Evolutionary conservation across 37 sponge, comb jelly and placozoan species (phyloP).

Genomic region (Amphimedon queenslandica): DNA sequence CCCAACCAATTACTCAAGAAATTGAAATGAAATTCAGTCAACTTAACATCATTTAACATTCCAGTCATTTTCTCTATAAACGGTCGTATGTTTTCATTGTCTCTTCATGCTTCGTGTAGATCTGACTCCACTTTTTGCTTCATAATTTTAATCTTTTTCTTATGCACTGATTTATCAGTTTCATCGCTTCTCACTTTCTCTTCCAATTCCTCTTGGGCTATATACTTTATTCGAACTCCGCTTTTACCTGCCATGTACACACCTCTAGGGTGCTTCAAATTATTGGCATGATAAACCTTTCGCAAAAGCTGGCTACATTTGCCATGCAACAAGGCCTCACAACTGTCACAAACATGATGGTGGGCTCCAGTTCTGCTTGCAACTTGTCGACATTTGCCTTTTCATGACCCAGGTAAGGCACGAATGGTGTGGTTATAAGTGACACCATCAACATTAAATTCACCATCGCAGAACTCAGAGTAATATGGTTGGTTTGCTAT

Average conservation of each 20-base stretch:
- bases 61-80: background rate
- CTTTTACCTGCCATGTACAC: too few relatives aligned
- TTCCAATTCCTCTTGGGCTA: too few relatives aligned
- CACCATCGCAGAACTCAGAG: background rate
- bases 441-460: background rate
- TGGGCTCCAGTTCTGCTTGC: background rate
- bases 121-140: background rate
- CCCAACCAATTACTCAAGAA: slow-evolving; percentile 20
- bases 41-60: background rate
- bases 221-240: too few relatives aligned
- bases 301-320: slow-evolving; percentile 1
- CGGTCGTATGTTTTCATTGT: background rate
- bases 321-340: slow-evolving; percentile 1
- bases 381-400: background rate
- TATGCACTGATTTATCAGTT: too few relatives aligned
- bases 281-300: background rate
- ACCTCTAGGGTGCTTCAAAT: background rate
- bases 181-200: too few relatives aligned
- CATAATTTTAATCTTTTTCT: background rate
- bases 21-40: slow-evolving; percentile 2
- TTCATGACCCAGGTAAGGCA: background rate
- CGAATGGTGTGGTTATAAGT: background rate
- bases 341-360: background rate
- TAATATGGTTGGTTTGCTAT: background rate
- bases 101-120: slow-evolving; percentile 3